Evolutionary conservation across 2,797 vertebrate genomes (phyloP), one percentile per base, ranked within the genome.

Genomic region (Denticeps clupeoides): DNA sequence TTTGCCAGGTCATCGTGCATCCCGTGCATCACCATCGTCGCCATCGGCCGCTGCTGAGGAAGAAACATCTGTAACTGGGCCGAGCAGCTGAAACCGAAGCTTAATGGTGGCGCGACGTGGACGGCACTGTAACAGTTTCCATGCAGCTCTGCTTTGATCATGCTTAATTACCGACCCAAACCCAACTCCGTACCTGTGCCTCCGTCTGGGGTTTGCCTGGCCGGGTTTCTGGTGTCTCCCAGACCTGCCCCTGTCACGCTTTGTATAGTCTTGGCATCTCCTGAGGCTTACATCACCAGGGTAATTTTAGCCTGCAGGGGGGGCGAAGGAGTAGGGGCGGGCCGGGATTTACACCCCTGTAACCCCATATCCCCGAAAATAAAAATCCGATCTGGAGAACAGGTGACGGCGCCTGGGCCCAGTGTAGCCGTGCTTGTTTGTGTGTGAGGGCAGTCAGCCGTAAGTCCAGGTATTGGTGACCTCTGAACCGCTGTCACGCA

Each of bases 241-340:
- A 19, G 16, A 37, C 3, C n/a, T 5, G 35, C 2, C 57, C 60
- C 47, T 4, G 53, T 71, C 31, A 33, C 47, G 44, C 65, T 51
- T 67, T 52, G 62, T 71, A 70, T 70, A 71, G 67, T 68, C 53
- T 57, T 64, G 55, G 48, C 66, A 62, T 59, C 71, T 71, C 64
- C 71, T 63, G 60, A 7, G 4, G 23, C 69, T 85, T 72, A 83
- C 64, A 76, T 86, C 81, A 86, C 57, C 4, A 5, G 40, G 53
- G 64, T 77, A 82, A 78, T 77, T 83, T 84, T 81, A 79, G 76
- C 73, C 56, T 54, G 50, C 55, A 29, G 38, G 26, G 35, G 8
- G 60, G 57, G 43, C 49, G 57, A 54, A 67, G 47, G 55, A 58
- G 63, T 19, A 33, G 27, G 44, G 66, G 63, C 59, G 66, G 73